Conservation (phyloP, 92 coral and sea anemone species). For the Siderastrea radians region DNA sequence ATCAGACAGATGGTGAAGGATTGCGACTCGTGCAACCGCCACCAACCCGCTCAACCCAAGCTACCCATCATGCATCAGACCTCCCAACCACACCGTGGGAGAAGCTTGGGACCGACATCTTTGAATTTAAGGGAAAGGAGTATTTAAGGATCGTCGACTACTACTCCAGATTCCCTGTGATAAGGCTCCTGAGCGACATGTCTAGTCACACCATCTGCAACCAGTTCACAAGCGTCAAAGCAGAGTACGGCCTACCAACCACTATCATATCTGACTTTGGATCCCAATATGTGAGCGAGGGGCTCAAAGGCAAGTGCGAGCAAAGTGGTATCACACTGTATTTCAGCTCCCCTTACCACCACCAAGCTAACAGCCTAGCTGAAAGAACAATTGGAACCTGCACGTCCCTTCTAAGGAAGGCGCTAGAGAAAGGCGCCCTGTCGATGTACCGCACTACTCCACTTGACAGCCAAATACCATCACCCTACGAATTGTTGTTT, state of each 20-base stretch:
- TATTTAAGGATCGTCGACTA: slow-evolving; percentile 53
- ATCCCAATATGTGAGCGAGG: no score
- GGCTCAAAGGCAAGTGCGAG: slow-evolving; percentile 16
- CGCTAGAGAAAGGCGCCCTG: slow-evolving; percentile 55
- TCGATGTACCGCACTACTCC: not conserved
- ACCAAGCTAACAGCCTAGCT: not conserved
- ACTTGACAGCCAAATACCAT: no score
- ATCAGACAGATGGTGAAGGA: slow-evolving; percentile 47
- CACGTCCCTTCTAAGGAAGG: slow-evolving; percentile 47
- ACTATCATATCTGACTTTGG: not conserved
- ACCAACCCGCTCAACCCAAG: slow-evolving; percentile 61
- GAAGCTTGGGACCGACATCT: slow-evolving; percentile 55
- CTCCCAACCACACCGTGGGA: slow-evolving; percentile 60
- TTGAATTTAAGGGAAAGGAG: slow-evolving; percentile 25
- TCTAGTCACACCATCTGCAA: slow-evolving; percentile 42
- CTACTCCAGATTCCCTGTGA: not conserved
- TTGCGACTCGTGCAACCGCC: slow-evolving; percentile 49
- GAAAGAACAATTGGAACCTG: slow-evolving; percentile 40
- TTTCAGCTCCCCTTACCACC: slow-evolving; percentile 67
- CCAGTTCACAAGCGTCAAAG: slow-evolving; percentile 53
- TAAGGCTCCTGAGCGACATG: slow-evolving; percentile 65
- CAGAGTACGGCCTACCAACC: slow-evolving; percentile 54
- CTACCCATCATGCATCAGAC: slow-evolving; percentile 57
- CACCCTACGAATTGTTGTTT: no score
- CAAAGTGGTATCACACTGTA: slow-evolving; percentile 32